Evolutionary conservation across 2,797 vertebrate species (phyloP), one percentile per base, ranked within the genome.

Genomic region (Morus bassanus): DNA sequence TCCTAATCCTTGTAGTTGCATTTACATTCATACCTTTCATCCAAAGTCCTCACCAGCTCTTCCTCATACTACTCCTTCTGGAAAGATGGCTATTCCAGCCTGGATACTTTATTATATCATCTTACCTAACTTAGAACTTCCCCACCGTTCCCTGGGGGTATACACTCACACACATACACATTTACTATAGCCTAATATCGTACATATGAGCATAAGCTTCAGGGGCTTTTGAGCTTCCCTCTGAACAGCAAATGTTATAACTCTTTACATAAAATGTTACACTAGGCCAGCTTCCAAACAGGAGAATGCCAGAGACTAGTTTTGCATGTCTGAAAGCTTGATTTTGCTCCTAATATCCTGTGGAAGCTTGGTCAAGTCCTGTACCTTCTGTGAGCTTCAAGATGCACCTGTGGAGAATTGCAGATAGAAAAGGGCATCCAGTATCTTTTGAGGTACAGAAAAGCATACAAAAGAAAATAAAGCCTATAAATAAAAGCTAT

Each of bases 401-500:
- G 54, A 53, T 37, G 56, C 33, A 78, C 31, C 51, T 27, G 48
- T 13, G 39, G 31, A 94, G 30, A 92, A 91, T 1, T 57, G 57
- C 13, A 91, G 45, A 64, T 84, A 31, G 45, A 60, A 93, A 91
- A 83, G 18, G 48, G n/a, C 37, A 89, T 64, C 72, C 39, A 33
- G 56, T 68, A 87, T 76, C 81, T 88, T 93, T 70, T 39, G 41
- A 91, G 63, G 60, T 77, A 76, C 48, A 72, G 77, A 88, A 95
- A 91, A 87, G 48, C 68, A 82, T 53, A 63, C 57, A 25, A 81
- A 16, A 76, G 41, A 89, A 91, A 91, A 90, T 35, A 96, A 95
- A 93, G 23, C 35, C 79, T 93, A 92, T 95, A 96, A 97, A 97
- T 91, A 96, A 96, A 82, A 95, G 11, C 50, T 81, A 63, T 3